Evolutionary conservation across 2,113 vertebrate genomes (phyloP).

Genomic region (Alaudala cheleensis): DNA sequence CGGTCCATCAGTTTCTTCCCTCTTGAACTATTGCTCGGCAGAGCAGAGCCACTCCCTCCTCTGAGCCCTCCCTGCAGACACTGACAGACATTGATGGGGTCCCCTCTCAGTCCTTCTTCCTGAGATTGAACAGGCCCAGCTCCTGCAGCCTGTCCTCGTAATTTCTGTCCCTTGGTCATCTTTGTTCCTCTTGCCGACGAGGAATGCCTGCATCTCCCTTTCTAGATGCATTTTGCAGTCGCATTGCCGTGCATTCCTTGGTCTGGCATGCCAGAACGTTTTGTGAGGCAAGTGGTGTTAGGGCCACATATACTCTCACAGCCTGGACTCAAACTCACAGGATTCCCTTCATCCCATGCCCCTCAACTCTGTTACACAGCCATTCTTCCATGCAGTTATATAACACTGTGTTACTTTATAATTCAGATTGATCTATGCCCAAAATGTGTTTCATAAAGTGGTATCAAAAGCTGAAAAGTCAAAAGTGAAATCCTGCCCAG

Average conservation of each 20-base stretch:
- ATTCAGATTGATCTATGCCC: too few relatives aligned
- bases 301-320: too few relatives aligned
- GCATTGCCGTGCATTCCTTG: too few relatives aligned
- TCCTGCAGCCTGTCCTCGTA: fast-evolving
- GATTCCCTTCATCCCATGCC: too few relatives aligned
- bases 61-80: background rate
- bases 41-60: background rate
- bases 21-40: fast-evolving
- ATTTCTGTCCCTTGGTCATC: background rate
- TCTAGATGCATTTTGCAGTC: too few relatives aligned
- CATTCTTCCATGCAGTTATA: fast-evolving
- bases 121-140: fast-evolving
- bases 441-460: fast-evolving
- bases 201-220: background rate
- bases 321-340: fast-evolving
- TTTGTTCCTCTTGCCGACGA: background rate
- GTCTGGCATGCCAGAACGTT: too few relatives aligned
- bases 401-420: fast-evolving
- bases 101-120: fast-evolving
- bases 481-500: too few relatives aligned
- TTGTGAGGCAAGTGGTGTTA: background rate
- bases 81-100: background rate
- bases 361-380: fast-evolving
- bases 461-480: background rate
- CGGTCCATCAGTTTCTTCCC: background rate